Percentiles rank a stretch among this genome's conserved stretches.
phyloP scores from a whole-genome alignment of 2,888 invertebrate species.

The Lacanobia wlatinum region DNA sequence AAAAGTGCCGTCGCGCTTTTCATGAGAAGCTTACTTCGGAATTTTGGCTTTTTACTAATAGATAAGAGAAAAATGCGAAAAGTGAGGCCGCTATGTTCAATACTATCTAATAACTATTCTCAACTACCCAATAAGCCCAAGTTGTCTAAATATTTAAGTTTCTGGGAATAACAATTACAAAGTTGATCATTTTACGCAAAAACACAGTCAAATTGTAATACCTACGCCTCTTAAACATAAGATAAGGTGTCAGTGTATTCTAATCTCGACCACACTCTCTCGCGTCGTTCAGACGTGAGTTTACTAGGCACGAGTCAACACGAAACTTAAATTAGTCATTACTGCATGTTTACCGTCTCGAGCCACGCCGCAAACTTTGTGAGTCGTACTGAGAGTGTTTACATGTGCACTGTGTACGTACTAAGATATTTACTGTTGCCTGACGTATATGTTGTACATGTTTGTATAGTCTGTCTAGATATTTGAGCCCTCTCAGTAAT shows the following conservation, averaged over 20 bases:
- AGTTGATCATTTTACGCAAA: no score
- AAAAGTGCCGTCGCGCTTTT: no score
- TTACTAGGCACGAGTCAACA: constrained; percentile 54
- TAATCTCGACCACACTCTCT: constrained; percentile 25
- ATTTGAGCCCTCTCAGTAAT: not conserved
- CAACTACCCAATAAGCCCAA: no score
- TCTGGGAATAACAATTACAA: no score
- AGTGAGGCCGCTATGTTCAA: no score
- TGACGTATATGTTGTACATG: not conserved
- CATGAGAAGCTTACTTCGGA: no score
- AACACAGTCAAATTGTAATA: no score
- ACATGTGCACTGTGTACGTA: constrained; percentile 8
- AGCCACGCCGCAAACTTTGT: constrained; percentile 32
- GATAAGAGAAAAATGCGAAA: no score
- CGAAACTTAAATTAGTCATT: constrained; percentile 64
- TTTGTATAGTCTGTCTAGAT: not conserved
- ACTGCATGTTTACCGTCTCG: constrained; percentile 49
- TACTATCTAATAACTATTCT: no score
- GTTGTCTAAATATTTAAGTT: no score
- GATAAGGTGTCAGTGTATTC: constrained; percentile 16
- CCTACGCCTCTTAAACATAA: no score
- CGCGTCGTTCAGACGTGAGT: constrained; percentile 23
- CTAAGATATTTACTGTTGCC: constrained; percentile 1
- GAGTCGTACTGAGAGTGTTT: constrained; percentile 19
- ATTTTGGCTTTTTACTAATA: no score